Evolutionary conservation across 2,113 vertebrate genomes (phyloP).

Genomic region (Bungarus multicinctus): DNA sequence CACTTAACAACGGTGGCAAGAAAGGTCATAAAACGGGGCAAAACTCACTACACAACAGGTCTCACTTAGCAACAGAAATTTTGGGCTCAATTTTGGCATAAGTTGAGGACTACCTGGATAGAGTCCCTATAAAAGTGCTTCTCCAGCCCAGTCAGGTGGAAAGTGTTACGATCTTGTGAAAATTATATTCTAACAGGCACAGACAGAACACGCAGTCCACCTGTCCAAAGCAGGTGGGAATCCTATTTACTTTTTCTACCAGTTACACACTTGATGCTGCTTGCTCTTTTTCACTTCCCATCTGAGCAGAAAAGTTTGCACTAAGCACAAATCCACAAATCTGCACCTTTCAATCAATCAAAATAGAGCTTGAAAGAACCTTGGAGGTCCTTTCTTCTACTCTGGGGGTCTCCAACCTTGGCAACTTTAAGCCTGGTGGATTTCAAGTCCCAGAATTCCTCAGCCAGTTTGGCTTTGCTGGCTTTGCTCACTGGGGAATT

Average conservation of each 20-base stretch:
- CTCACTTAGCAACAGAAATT: neutral
- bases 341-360: too few relatives aligned
- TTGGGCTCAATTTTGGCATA: neutral
- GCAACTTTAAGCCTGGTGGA: too few relatives aligned
- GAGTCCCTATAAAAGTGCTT: neutral
- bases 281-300: neutral
- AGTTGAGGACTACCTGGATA: neutral
- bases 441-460: too few relatives aligned
- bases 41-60: neutral
- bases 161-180: neutral
- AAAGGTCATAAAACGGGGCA: neutral
- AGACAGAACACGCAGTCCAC: neutral
- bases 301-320: neutral
- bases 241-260: neutral
- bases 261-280: neutral
- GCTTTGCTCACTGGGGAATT: too few relatives aligned
- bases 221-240: neutral
- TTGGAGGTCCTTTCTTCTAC: too few relatives aligned
- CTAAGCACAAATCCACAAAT: neutral
- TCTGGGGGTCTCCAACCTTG: too few relatives aligned
- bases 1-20: neutral
- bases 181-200: neutral
- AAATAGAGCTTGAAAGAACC: too few relatives aligned
- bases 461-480: too few relatives aligned
- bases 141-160: neutral